Percentiles rank a stretch among this genome's conserved stretches.
Evolutionary conservation across 2,888 invertebrate genomes (phyloP).

Genomic region (Taenaris catops): DNA sequence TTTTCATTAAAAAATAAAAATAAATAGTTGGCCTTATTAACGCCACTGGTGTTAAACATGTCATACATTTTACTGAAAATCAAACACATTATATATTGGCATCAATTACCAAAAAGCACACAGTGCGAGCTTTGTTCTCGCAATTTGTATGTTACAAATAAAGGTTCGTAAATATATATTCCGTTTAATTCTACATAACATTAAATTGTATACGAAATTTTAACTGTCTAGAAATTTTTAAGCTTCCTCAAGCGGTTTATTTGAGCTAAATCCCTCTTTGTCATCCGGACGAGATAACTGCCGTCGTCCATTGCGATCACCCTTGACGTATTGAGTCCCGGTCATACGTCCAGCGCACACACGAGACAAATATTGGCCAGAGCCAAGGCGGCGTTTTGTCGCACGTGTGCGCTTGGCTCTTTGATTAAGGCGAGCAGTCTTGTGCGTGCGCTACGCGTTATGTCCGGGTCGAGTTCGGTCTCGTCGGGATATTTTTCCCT

Average conservation of each 20-base stretch:
- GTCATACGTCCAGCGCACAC: slow-evolving; percentile 11
- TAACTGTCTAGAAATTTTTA: slow-evolving; percentile 1
- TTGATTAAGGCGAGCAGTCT: slow-evolving; percentile 77
- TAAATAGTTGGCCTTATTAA: too few species aligned
- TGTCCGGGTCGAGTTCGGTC: slow-evolving; percentile 47
- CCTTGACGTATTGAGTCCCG: not conserved
- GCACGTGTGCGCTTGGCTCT: slow-evolving; percentile 74
- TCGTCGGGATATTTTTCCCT: slow-evolving; percentile 43
- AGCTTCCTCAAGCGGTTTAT: slow-evolving; percentile 18
- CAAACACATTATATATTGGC: too few species aligned
- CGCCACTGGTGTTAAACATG: too few species aligned
- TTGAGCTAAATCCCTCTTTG: slow-evolving; percentile 4
- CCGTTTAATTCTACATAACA: not conserved
- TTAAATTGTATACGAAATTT: not conserved
- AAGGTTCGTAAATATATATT: not conserved
- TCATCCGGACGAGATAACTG: slow-evolving; percentile 9
- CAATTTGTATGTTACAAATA: not conserved
- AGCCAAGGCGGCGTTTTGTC: slow-evolving; percentile 79
- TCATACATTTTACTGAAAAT: too few species aligned
- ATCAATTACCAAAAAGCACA: slow-evolving; percentile 1
- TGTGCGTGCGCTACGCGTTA: slow-evolving; percentile 50
- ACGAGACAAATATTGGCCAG: slow-evolving; percentile 66
- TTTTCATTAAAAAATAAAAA: too few species aligned
- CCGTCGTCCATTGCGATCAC: slow-evolving; percentile 11
- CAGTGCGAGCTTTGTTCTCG: not conserved